Conservation (phyloP, 23 tunicate genomes). For the Trididemnum nubilum region DNA sequence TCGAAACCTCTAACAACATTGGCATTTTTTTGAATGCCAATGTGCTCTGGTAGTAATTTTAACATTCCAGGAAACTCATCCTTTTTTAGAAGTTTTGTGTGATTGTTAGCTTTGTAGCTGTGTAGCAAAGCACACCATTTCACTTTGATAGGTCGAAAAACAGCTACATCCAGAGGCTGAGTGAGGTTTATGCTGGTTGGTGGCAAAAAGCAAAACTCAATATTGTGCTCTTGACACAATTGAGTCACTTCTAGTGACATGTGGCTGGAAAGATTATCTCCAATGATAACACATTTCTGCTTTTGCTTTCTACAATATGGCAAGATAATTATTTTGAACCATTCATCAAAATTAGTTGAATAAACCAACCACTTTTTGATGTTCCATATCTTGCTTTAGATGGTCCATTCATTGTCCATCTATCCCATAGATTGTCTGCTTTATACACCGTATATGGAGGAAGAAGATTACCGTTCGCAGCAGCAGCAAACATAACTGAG, state of each 20-base stretch:
- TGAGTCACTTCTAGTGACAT: background rate
- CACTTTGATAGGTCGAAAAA: conserved; percentile 6
- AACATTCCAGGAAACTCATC: background rate
- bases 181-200: conserved; percentile 6
- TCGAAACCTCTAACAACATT: background rate
- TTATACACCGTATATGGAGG: conserved; percentile 13
- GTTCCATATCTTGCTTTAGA: conserved; percentile 3
- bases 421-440: background rate
- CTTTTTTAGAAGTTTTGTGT: background rate
- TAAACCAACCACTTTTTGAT: conserved; percentile 20
- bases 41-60: background rate
- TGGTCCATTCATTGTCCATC: conserved; percentile 9
- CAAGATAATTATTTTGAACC: background rate
- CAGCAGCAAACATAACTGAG: conserved; percentile 7
- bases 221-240: background rate
- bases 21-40: background rate
- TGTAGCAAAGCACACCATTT: background rate
- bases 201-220: conserved; percentile 10
- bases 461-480: conserved; percentile 1
- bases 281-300: background rate
- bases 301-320: conserved; percentile 1
- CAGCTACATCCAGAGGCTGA: conserved; percentile 12
- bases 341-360: background rate
- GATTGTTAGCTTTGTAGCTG: background rate
- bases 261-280: conserved; percentile 8